Percentiles rank a stretch among this genome's conserved stretches.
phyloP scores from a whole-genome alignment of 2,888 invertebrate genomes.

The Globia sparganii region DNA sequence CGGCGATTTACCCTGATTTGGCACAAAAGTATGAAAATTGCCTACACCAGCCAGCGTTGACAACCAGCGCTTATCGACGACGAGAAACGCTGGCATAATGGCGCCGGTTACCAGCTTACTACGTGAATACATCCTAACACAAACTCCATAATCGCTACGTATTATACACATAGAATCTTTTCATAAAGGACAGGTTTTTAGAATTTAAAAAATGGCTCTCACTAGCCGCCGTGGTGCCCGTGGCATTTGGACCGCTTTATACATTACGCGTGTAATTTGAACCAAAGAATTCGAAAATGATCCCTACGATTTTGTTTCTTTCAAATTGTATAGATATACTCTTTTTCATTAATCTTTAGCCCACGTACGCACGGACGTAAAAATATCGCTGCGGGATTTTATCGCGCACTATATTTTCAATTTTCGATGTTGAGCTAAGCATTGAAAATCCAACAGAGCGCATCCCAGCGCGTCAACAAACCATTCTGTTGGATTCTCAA shows the following conservation, averaged over 20 bases:
- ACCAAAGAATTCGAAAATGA: conserved; percentile 68
- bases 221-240: neutral
- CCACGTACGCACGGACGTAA: neutral
- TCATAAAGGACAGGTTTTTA: neutral
- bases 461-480: neutral
- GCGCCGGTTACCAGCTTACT: neutral
- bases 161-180: neutral
- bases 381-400: neutral
- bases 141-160: too few species aligned
- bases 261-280: conserved; percentile 60
- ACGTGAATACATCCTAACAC: neutral
- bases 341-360: conserved; percentile 59
- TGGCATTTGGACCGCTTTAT: conserved; percentile 63
- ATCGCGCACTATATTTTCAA: neutral
- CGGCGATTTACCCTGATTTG: neutral
- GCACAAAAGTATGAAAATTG: neutral
- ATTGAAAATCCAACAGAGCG: neutral
- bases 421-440: neutral
- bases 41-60: neutral
- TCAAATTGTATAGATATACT: conserved; percentile 53
- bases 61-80: neutral
- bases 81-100: neutral
- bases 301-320: conserved; percentile 67
- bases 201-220: neutral
- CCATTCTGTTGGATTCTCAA: neutral